A percentile compares a stretch with the other conserved stretches of the same genome.
Conservation (phyloP, 2,113 vertebrate species). For the Notothenia rossii region DNA sequence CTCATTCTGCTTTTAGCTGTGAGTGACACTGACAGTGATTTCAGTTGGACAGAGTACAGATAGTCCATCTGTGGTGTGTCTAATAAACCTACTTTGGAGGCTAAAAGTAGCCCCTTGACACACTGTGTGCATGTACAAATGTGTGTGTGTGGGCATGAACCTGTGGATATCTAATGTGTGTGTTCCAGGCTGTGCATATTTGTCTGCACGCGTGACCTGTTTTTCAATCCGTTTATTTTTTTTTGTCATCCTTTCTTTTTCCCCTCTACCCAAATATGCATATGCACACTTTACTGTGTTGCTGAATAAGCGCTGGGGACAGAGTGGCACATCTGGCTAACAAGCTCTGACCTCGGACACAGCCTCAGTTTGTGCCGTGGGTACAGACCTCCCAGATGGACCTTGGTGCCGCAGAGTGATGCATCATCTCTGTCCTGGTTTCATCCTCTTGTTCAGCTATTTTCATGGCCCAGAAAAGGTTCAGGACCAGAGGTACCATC, state of each 20-base stretch:
- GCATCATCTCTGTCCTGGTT: constrained; percentile 16
- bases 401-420: constrained; percentile 29
- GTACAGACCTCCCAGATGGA: constrained; percentile 35
- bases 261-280: neutral
- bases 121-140: constrained; percentile 16
- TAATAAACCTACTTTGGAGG: constrained; percentile 59
- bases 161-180: constrained; percentile 27
- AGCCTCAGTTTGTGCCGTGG: constrained; percentile 5
- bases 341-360: constrained; percentile 17
- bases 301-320: constrained; percentile 16
- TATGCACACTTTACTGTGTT: constrained; percentile 22
- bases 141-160: constrained; percentile 30
- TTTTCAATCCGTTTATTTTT: constrained; percentile 49
- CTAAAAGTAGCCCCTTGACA: constrained; percentile 40
- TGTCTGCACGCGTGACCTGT: constrained; percentile 33
- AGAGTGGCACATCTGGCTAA: constrained; percentile 20
- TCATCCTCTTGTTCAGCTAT: neutral
- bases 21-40: constrained; percentile 64
- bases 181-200: constrained; percentile 39
- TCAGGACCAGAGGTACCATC: constrained; percentile 3
- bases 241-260: neutral
- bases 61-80: constrained; percentile 67
- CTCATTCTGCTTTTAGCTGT: constrained; percentile 53
- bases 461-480: constrained; percentile 3
- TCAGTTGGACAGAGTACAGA: constrained; percentile 59